Base-by-base conservation (phyloP, 1,140 invertebrate genomes). In the Pteromalus puparum region DNA sequence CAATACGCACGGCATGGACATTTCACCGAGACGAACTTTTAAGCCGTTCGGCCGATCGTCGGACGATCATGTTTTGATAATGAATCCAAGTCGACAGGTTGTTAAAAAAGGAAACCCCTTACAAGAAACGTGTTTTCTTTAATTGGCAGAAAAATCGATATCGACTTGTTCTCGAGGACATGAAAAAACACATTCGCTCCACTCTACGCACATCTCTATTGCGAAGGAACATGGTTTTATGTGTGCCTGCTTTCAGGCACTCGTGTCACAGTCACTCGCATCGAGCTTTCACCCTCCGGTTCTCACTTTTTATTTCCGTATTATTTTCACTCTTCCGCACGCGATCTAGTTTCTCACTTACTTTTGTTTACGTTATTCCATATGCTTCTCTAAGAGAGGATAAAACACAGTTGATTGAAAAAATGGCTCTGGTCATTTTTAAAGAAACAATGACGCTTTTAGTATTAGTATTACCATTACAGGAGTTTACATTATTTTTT, bases 71-170 rank as follows among this genome's bases (percentile, higher is more conserved):
- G 1, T 74, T 46, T 48, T 26, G 67, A 34, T 34, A 72, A 72
- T 76, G 78, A 61, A 73, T 87, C 86, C 74, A 86, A 87, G 81
- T 88, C 82, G 87, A 86, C 87, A 68, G 84, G 86, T 89, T 87
- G 83, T 88, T 88, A 77, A 87, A 89, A 87, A 82, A 89, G 83
- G 74, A 87, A 88, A 87, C 80, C 24, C 85, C 80, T 88, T 87
- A 87, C 87, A 88, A 86, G 86, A 89, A 89, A 88, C 82, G 81
- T 87, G 86, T 86, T 86, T 88, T 88, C 3, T 86, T 87, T 86
- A 88, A 89, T 89, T 89, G 86, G 86, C 87, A 85, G 84, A 87
- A 89, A 88, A 87, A 87, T 89, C 87, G 84, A 87, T 87, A 86
- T 86, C 80, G 87, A 88, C 77, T 76, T 72, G 79, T 88, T 88